Conservation (phyloP, 2,888 invertebrate genomes). For the Spisula solida region DNA sequence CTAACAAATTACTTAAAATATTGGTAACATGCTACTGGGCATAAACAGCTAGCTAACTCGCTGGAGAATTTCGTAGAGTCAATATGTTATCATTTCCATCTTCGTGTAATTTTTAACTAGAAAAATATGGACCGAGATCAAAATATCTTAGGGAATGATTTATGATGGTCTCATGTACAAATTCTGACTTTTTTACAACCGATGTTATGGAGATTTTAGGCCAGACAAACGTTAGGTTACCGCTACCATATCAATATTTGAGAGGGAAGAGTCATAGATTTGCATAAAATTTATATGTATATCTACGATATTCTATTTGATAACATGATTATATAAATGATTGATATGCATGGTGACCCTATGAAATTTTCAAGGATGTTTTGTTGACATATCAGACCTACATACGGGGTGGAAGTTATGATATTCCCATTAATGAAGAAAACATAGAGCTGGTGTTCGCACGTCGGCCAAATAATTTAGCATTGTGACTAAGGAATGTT, state of each 20-base stretch:
- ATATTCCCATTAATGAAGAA: no score
- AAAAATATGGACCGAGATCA: not conserved
- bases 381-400: not conserved
- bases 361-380: not conserved
- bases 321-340: not conserved
- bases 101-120: not conserved
- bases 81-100: not conserved
- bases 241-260: not conserved
- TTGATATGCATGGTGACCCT: not conserved
- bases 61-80: not conserved
- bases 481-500: no score
- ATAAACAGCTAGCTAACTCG: not conserved
- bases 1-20: not conserved
- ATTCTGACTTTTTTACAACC: not conserved
- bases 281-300: not conserved
- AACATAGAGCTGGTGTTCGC: no score
- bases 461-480: no score
- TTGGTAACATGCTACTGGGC: not conserved
- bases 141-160: not conserved
- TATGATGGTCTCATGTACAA: not conserved
- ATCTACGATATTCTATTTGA: not conserved
- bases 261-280: not conserved
- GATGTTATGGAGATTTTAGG: not conserved
- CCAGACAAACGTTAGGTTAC: not conserved
- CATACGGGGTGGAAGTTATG: no score